Conservation (phyloP, 92 coral and sea anemone species). For the Pocillopora grandis region DNA sequence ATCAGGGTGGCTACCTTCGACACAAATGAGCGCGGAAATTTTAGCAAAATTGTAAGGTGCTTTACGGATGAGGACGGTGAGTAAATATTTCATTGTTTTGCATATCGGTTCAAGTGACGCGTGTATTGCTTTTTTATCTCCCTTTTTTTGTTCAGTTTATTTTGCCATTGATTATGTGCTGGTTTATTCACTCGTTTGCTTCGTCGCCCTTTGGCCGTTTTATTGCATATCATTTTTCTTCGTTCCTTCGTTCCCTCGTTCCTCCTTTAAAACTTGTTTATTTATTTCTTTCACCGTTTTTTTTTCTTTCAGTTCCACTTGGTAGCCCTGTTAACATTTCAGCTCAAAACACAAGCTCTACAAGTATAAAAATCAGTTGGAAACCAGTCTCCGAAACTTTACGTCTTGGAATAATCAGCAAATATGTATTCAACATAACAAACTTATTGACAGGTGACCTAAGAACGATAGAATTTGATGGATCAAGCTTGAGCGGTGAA, state of each 20-base stretch:
- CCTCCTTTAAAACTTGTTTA: too few relatives aligned
- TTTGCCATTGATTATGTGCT: neutral
- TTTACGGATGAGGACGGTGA: slow-evolving; percentile 56
- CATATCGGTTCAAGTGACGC: too few relatives aligned
- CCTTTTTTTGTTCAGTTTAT: too few relatives aligned
- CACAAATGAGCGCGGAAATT: slow-evolving; percentile 32
- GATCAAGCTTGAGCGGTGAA: slow-evolving; percentile 26
- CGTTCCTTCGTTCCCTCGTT: neutral
- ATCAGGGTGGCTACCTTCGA: slow-evolving; percentile 40
- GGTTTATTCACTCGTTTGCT: neutral
- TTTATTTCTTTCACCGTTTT: neutral
- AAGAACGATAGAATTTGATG: slow-evolving; percentile 24
- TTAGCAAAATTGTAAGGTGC: slow-evolving; percentile 19
- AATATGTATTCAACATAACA: slow-evolving; percentile 23
- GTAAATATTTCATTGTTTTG: neutral
- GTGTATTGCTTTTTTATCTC: too few relatives aligned
- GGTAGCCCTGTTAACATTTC: slow-evolving; percentile 21
- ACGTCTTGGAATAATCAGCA: slow-evolving; percentile 26
- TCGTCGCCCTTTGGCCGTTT: neutral
- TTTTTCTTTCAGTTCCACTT: slow-evolving; percentile 29
- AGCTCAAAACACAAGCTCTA: slow-evolving; percentile 40
- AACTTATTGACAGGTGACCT: slow-evolving; percentile 11
- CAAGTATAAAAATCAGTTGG: slow-evolving; percentile 42
- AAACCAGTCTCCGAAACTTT: slow-evolving; percentile 23
- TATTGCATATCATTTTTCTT: neutral